A percentile compares a stretch with the other conserved stretches of the same genome.
Conservation (phyloP, 2,797 vertebrate species). For the Fratercula arctica region DNA sequence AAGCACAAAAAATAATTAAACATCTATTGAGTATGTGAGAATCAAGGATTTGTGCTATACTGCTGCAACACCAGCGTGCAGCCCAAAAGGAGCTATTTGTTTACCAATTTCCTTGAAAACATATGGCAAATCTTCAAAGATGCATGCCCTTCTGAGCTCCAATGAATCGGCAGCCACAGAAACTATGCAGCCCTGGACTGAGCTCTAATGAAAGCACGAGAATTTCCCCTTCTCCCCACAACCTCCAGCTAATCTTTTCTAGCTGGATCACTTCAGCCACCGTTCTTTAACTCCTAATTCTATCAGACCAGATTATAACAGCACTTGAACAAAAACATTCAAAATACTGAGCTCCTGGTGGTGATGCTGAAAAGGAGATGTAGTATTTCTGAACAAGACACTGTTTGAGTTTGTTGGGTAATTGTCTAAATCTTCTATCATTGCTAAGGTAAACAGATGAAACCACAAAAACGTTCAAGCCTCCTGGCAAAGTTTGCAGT, state of each 20-base stretch:
- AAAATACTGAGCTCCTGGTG: background rate
- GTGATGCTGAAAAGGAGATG: background rate
- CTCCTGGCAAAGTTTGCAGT: background rate
- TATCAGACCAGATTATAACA: background rate
- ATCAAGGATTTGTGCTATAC: background rate
- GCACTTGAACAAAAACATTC: background rate
- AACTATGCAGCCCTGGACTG: background rate
- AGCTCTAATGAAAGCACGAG: background rate
- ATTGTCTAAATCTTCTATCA: constrained; percentile 53
- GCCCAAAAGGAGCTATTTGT: background rate
- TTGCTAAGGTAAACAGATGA: constrained; percentile 55
- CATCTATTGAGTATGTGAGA: background rate
- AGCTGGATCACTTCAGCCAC: background rate
- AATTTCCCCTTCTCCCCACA: background rate
- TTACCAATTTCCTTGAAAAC: background rate
- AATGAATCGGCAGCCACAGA: background rate
- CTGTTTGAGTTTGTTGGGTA: background rate
- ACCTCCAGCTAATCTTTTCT: background rate
- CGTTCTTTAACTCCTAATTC: background rate
- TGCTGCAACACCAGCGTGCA: accelerated
- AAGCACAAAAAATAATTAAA: background rate
- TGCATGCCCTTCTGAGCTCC: background rate
- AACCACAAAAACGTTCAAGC: constrained; percentile 50
- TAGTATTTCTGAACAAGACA: background rate
- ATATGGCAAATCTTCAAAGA: background rate